Conservation (phyloP, 2,797 vertebrate genomes). For the Darevskia mixta region DNA sequence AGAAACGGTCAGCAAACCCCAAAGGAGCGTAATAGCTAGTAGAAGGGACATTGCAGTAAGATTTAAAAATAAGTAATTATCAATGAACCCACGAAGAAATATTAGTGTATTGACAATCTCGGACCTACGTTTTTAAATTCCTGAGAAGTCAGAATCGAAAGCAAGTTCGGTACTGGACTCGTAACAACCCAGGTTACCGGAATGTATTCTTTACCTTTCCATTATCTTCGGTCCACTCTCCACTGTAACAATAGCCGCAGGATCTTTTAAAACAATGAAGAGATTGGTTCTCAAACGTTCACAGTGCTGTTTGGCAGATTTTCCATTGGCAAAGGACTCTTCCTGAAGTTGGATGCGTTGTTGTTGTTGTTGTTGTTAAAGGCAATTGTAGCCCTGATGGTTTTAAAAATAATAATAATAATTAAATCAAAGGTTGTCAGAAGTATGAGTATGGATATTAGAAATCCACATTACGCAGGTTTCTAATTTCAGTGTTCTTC, state of each 20-base stretch:
- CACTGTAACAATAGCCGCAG: neutral
- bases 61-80: neutral
- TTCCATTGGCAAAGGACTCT: neutral
- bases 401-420: too few species aligned
- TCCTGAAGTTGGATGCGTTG: neutral
- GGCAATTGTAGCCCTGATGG: too few species aligned
- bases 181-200: accelerated
- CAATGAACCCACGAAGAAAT: too few species aligned
- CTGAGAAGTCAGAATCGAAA: neutral
- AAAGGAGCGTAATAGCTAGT: neutral
- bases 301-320: neutral
- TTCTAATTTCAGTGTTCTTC: neutral
- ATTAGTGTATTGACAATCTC: neutral
- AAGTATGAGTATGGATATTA: neutral
- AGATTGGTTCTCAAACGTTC: neutral
- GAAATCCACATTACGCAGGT: neutral
- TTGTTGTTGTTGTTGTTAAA: too few species aligned
- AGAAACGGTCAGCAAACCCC: neutral
- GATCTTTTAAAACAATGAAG: neutral
- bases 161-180: neutral
- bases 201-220: neutral
- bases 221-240: neutral
- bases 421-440: neutral
- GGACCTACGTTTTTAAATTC: too few species aligned
- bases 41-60: neutral